Conservation (phyloP, 64 coral and sea anemone genomes). For the Catalaphyllia jardinei region DNA sequence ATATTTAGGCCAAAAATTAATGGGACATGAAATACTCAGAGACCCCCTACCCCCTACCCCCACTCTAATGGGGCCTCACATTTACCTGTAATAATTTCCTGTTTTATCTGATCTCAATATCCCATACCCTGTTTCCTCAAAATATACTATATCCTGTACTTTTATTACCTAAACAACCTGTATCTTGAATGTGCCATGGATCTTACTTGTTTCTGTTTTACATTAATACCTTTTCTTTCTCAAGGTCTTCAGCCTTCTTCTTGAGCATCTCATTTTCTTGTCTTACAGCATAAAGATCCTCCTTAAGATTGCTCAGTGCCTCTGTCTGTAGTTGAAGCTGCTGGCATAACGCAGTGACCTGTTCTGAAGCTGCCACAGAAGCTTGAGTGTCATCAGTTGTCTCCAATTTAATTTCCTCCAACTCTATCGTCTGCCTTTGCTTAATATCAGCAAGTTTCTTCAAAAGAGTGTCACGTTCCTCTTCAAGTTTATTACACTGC, state of each 20-base stretch:
- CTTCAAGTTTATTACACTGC: background rate
- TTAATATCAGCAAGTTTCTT: constrained; percentile 10
- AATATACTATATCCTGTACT: too few relatives aligned
- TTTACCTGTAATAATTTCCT: too few relatives aligned
- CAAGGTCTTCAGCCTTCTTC: constrained; percentile 9
- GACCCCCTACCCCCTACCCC: too few relatives aligned
- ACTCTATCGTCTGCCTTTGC: background rate
- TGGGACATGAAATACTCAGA: too few relatives aligned
- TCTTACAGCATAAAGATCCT: background rate
- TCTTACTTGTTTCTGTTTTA: background rate
- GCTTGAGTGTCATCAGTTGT: background rate
- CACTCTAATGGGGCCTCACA: too few relatives aligned
- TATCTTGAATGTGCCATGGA: background rate
- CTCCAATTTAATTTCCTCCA: background rate
- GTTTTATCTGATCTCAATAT: too few relatives aligned
- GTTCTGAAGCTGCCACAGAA: background rate
- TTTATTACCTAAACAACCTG: too few relatives aligned
- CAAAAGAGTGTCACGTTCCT: background rate
- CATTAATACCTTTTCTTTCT: constrained; percentile 1
- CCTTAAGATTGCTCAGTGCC: background rate
- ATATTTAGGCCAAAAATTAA: too few relatives aligned
- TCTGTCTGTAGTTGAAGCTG: constrained; percentile 17
- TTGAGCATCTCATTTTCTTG: background rate
- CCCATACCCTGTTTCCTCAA: too few relatives aligned
- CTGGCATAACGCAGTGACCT: background rate